phyloP scores from a whole-genome alignment of 1,140 invertebrate species.

The Apis florea region DNA sequence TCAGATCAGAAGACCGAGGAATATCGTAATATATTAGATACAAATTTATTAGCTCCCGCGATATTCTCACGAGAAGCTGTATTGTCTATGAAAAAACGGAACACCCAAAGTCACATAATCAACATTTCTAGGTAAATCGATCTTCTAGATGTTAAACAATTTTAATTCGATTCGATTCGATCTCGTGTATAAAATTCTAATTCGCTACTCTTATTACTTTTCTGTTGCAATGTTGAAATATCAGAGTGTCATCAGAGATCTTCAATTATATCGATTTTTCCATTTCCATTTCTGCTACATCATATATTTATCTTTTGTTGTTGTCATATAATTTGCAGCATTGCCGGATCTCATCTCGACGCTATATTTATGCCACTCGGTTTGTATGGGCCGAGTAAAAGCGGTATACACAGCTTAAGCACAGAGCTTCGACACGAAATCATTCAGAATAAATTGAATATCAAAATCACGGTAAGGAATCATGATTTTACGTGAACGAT shows the following conservation, averaged over 20 bases:
- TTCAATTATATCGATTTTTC: no score
- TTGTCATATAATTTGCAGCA: neutral
- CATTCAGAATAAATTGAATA: neutral
- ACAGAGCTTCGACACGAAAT: slow-evolving; percentile 20
- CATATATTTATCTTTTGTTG: no score
- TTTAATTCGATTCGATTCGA: neutral
- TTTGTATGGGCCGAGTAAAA: neutral
- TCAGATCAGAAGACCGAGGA: slow-evolving; percentile 64
- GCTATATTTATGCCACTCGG: neutral
- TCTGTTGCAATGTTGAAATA: no score
- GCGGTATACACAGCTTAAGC: neutral
- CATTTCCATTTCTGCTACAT: no score
- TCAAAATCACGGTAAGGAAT: slow-evolving; percentile 9
- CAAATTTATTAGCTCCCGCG: slow-evolving; percentile 84
- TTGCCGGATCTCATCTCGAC: neutral
- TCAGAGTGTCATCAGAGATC: no score
- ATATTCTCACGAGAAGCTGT: slow-evolving; percentile 80
- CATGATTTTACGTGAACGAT: neutral
- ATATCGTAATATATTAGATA: slow-evolving; percentile 82
- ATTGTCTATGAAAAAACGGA: slow-evolving; percentile 75
- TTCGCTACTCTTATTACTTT: no score
- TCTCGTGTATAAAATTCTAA: no score
- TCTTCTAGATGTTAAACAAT: no score
- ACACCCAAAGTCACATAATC: slow-evolving; percentile 81
- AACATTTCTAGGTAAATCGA: slow-evolving; percentile 82